Conservation (phyloP, 2,113 vertebrate genomes). For the Zosterops borbonicus region DNA sequence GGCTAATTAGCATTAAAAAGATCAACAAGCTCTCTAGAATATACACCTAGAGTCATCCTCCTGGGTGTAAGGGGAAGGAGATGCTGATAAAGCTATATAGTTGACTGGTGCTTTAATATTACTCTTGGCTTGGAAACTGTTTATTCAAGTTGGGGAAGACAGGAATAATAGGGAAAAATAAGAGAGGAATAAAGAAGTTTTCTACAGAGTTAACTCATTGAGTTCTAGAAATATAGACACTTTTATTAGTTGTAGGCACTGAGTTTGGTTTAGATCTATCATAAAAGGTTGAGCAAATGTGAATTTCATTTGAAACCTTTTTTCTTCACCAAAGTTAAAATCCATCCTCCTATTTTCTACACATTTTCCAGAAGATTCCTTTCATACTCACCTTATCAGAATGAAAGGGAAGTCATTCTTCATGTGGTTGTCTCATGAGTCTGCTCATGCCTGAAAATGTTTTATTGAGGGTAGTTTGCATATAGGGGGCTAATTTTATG, state of each 20-base stretch:
- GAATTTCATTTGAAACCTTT: not conserved
- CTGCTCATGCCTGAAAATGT: not conserved
- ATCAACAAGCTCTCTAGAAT: constrained; percentile 55
- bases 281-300: not conserved
- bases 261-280: not conserved
- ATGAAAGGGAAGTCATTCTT: not conserved
- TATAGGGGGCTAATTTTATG: not conserved
- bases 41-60: constrained; percentile 49
- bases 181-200: not conserved
- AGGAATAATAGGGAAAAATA: not conserved
- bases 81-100: not conserved
- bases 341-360: not conserved
- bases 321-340: not conserved
- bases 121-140: not conserved
- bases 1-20: constrained; percentile 69
- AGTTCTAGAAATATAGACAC: not conserved
- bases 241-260: not conserved
- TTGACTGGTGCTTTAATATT: not conserved
- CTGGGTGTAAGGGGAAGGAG: not conserved
- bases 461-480: not conserved
- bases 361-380: not conserved
- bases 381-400: not conserved
- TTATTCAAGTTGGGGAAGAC: not conserved
- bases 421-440: not conserved
- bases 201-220: not conserved